These are phyloP conservation scores for Hydrolagus affinis DNA, from an alignment of 2,113 vertebrate species.

Conservation along the genomic window DNA sequence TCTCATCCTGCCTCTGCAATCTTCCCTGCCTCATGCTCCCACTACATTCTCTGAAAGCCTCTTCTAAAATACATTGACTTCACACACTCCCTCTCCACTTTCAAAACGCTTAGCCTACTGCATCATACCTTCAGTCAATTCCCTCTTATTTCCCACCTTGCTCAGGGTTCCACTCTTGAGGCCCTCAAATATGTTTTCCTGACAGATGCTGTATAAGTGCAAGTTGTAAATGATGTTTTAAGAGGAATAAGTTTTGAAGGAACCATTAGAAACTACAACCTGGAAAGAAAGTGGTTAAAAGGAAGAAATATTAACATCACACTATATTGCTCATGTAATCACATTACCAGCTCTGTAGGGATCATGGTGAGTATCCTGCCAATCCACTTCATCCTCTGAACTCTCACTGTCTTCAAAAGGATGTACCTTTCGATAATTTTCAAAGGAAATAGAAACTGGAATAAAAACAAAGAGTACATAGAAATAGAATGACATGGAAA, in stretches of 20 bases:
- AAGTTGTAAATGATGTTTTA: too few relatives aligned
- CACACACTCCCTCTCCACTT: neutral
- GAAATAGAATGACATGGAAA: too few relatives aligned
- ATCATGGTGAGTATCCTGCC: slow-evolving; percentile 89
- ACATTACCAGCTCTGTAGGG: slow-evolving; percentile 77
- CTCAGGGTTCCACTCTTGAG: neutral
- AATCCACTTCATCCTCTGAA: slow-evolving; percentile 93
- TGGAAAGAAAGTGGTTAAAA: too few relatives aligned
- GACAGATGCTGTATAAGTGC: too few relatives aligned
- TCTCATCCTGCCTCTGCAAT: too few relatives aligned
- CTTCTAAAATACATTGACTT: too few relatives aligned
- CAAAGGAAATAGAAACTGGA: slow-evolving; percentile 93
- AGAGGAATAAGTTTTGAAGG: too few relatives aligned
- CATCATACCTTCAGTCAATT: neutral
- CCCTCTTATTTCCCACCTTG: neutral
- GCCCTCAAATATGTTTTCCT: neutral
- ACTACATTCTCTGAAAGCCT: too few relatives aligned
- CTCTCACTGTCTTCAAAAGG: slow-evolving; percentile 88
- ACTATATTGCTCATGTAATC: too few relatives aligned
- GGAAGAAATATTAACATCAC: too few relatives aligned
- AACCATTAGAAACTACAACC: too few relatives aligned
- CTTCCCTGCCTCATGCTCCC: too few relatives aligned
- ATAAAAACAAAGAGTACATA: slow-evolving; percentile 40
- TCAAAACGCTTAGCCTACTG: neutral
- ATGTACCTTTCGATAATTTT: slow-evolving; percentile 92